Evolutionary conservation across 2,113 vertebrate species (phyloP).

Genomic region (Canis aureus): DNA sequence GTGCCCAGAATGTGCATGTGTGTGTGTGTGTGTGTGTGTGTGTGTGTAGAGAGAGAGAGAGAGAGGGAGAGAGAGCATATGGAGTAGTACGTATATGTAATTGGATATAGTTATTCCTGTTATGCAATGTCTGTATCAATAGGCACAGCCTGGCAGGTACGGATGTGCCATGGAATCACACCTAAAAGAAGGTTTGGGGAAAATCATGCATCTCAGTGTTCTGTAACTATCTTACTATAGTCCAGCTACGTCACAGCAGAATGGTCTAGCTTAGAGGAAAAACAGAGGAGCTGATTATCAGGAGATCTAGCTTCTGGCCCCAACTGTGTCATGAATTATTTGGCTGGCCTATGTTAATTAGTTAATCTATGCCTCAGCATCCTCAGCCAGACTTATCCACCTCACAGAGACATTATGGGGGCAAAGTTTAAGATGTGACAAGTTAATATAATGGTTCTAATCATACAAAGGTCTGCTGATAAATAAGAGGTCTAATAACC

Average conservation of each 20-base stretch:
- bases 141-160: accelerated
- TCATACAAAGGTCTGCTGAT: not conserved
- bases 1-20: not conserved
- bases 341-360: not conserved
- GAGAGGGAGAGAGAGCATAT: not conserved
- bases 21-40: not conserved
- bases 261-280: not conserved
- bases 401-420: not conserved
- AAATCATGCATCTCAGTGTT: not conserved
- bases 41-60: too few relatives aligned
- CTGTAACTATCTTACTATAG: not conserved
- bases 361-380: not conserved
- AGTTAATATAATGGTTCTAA: not conserved
- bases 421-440: not conserved
- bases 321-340: not conserved
- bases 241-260: not conserved
- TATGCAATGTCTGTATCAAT: not conserved
- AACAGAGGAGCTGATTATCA: not conserved
- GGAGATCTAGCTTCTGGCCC: not conserved
- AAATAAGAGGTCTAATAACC: not conserved
- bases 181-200: not conserved
- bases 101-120: not conserved
- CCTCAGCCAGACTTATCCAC: not conserved
- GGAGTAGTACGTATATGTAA: not conserved
- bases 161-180: not conserved